A percentile compares a stretch with the other conserved stretches of the same genome.
Evolutionary conservation across 2,888 invertebrate species (phyloP).

Genomic region (Seira sanloemensis): DNA sequence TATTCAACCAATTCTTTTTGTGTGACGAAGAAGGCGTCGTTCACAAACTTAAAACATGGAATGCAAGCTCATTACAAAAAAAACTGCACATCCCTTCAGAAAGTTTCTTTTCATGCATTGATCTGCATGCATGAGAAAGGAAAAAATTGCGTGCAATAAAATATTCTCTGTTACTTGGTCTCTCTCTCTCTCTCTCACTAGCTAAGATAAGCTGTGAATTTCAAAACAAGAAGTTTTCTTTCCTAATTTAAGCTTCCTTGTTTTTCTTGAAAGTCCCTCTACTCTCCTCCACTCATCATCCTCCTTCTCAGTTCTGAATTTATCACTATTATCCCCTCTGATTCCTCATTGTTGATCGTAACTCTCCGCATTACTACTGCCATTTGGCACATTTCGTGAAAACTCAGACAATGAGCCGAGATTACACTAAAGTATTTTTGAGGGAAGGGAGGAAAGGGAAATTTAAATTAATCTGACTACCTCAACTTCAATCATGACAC

Average conservation of each 20-base stretch:
- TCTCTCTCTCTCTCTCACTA: too few relatives aligned
- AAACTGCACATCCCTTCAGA: too few relatives aligned
- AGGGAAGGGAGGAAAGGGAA: slow-evolving; percentile 32
- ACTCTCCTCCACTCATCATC: slow-evolving; percentile 23
- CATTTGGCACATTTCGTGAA: slow-evolving; percentile 20
- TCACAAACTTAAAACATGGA: too few relatives aligned
- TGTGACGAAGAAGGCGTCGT: too few relatives aligned
- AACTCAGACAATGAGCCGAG: slow-evolving; percentile 16
- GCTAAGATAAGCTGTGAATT: too few relatives aligned
- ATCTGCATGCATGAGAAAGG: background rate
- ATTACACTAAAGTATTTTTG: slow-evolving; percentile 19
- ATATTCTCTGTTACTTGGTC: too few relatives aligned
- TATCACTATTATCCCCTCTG: slow-evolving; percentile 1
- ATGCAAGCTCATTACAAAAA: too few relatives aligned
- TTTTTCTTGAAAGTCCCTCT: slow-evolving; percentile 39
- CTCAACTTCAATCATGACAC: slow-evolving; percentile 9
- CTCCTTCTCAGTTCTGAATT: slow-evolving; percentile 50
- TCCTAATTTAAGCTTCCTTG: slow-evolving; percentile 64
- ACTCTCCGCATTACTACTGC: background rate
- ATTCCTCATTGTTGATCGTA: background rate
- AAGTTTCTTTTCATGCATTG: too few relatives aligned
- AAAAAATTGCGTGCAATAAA: too few relatives aligned
- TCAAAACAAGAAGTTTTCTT: background rate
- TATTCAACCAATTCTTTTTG: too few relatives aligned
- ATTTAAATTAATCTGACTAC: slow-evolving; percentile 51